Conservation (phyloP, 1,140 invertebrate species). For the Lepidotrigona ventralis region DNA sequence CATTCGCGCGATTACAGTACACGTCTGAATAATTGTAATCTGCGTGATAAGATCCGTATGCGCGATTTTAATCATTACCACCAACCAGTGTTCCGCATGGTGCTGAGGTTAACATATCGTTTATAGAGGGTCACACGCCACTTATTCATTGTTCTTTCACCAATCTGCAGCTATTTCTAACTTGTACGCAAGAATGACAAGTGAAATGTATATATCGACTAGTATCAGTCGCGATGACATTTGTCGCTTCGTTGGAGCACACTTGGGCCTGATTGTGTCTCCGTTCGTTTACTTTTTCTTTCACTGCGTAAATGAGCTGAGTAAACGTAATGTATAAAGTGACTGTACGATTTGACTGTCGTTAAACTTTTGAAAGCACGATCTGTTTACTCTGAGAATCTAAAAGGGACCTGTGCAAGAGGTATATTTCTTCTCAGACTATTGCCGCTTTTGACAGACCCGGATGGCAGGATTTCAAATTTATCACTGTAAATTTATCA, state of each 20-base stretch:
- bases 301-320: neutral
- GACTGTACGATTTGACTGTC: neutral
- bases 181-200: slow-evolving; percentile 25
- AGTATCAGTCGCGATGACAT: neutral
- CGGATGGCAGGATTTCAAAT: neutral
- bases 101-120: slow-evolving; percentile 65
- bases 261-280: slow-evolving; percentile 9
- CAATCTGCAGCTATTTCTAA: slow-evolving; percentile 78
- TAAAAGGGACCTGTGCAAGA: neutral
- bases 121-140: slow-evolving; percentile 69
- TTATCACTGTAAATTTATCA: neutral
- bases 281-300: neutral
- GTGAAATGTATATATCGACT: slow-evolving; percentile 1
- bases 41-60: neutral
- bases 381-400: neutral
- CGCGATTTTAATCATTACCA: slow-evolving; percentile 6
- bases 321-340: neutral
- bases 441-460: neutral
- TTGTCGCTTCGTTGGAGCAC: slow-evolving; percentile 16
- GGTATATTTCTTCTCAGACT: neutral
- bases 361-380: neutral
- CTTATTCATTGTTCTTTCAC: slow-evolving; percentile 47
- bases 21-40: neutral
- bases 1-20: neutral
- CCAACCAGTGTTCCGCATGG: slow-evolving; percentile 61